phyloP scores from a whole-genome alignment of 1,140 invertebrate genomes.

The Pectinophora gossypiella region DNA sequence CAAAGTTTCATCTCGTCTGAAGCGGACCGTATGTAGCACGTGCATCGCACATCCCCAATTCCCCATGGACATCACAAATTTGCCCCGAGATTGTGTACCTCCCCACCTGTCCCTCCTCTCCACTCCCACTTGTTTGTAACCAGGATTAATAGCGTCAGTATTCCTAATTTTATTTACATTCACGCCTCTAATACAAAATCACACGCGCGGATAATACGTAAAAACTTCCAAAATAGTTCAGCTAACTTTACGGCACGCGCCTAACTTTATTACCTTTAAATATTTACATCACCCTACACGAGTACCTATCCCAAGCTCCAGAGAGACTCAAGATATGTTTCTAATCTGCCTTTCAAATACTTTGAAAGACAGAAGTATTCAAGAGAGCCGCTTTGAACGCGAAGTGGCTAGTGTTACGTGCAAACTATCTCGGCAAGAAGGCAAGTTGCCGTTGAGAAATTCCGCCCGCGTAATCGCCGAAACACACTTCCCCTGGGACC shows the following conservation, averaged over 20 bases:
- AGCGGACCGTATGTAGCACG: slow-evolving; percentile 8
- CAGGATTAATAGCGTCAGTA: slow-evolving; percentile 41
- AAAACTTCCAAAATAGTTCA: not conserved
- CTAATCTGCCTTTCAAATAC: slow-evolving; percentile 70
- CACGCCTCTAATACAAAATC: not conserved
- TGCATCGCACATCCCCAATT: slow-evolving; percentile 23
- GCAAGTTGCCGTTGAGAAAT: slow-evolving; percentile 57
- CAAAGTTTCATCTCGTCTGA: slow-evolving; percentile 24
- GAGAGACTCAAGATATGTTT: slow-evolving; percentile 46
- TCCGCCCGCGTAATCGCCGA: slow-evolving; percentile 70
- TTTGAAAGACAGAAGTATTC: slow-evolving; percentile 59
- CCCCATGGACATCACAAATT: slow-evolving; percentile 35
- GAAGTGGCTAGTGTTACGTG: slow-evolving; percentile 63
- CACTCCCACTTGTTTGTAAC: slow-evolving; percentile 40
- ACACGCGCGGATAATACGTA: slow-evolving; percentile 1
- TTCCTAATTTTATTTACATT: slow-evolving; percentile 45
- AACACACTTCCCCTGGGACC: slow-evolving; percentile 59
- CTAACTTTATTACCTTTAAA: slow-evolving; percentile 31
- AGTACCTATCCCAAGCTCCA: slow-evolving; percentile 24
- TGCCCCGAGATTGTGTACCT: slow-evolving; percentile 42
- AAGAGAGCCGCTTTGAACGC: slow-evolving; percentile 45
- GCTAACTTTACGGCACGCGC: not conserved
- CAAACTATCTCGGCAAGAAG: slow-evolving; percentile 61
- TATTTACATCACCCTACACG: slow-evolving; percentile 36
- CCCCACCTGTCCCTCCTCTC: slow-evolving; percentile 28